Base-by-base conservation (phyloP, 2,797 vertebrate species). In the Adelosebastes latens region DNA sequence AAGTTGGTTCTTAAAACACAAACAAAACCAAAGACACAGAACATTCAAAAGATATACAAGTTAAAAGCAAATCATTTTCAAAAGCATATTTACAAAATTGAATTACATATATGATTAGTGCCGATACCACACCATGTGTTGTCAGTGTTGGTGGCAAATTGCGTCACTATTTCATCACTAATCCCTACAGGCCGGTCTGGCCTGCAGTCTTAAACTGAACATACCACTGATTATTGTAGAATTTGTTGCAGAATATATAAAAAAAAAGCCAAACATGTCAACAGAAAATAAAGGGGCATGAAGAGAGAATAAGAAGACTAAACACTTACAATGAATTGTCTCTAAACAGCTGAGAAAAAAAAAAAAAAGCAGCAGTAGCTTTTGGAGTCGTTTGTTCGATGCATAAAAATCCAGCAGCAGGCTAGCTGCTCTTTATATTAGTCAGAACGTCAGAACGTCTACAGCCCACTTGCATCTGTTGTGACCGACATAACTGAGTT, bases 21-120 rank as follows among this genome's bases (percentile, higher is more conserved):
- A 83, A 81, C 74, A 84, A 66, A 90, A 76, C 31, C 32, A 79
- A 73, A 80, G 79, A 87, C 76, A 83, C 25, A 61, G 75, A 83
- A 27, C n/a, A 64, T 64, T 73, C 61, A 39, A 69, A 82, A 79
- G 84, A 87, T 67, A 49, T 9, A 85, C 75, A 77, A 46, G 72
- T 79, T 73, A 58, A 67, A 71, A 77, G 42, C 18, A 79, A 83
- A 85, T 62, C 46, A 82, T 72, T 80, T 82, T 80, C 56, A 61
- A 72, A 91, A 83, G 55, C 75, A 68, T 91, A 93, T 92, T 85
- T 90, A 94, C 85, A 93, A 77, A 90, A 83, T 61, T 72, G 27
- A 75, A 74, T 78, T 74, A 73, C 62, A 82, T 71, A 80, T 46
- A 72, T 32, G 62, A 89, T 81, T 79, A 84, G 71, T 85, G 64